A percentile compares a stretch with the other conserved stretches of the same genome.
Evolutionary conservation across 2,113 vertebrate species (phyloP).

Genomic region (Lagopus leucura): DNA sequence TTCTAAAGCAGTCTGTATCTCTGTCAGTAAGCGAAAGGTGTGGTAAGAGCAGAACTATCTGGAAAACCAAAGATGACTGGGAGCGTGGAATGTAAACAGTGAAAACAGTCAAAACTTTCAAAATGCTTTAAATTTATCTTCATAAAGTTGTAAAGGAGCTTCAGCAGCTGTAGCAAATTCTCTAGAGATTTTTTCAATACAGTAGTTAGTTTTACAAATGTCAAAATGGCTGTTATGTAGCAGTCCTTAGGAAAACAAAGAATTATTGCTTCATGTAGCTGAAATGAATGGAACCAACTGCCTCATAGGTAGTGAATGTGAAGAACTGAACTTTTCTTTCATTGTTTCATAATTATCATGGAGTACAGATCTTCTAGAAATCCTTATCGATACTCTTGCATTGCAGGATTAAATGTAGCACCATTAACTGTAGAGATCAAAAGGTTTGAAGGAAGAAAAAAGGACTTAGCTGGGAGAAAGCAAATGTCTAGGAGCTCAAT

Average conservation of each 20-base stretch:
- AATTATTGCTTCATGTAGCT: background rate
- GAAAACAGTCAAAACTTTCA: background rate
- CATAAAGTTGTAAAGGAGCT: background rate
- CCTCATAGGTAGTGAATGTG: background rate
- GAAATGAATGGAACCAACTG: background rate
- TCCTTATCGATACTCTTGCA: background rate
- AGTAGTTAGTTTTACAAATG: background rate
- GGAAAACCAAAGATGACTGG: background rate
- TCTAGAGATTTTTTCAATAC: background rate
- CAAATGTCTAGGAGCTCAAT: background rate
- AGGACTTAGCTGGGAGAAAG: background rate
- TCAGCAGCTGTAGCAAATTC: background rate
- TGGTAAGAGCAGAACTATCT: background rate
- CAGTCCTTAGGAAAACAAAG: background rate
- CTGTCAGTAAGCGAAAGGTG: background rate
- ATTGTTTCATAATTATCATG: background rate
- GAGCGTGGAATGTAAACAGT: background rate
- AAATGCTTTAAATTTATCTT: background rate
- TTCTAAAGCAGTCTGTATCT: background rate
- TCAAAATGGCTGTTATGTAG: background rate
- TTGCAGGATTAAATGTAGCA: background rate
- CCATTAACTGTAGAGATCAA: background rate
- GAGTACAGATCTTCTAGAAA: background rate
- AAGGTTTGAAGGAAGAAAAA: background rate
- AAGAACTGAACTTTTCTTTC: background rate